Percentiles rank a stretch among this genome's conserved stretches.
These are phyloP conservation scores for Achlya flavicornis DNA, from an alignment of 2,888 invertebrate genomes.

Conservation along the genomic window DNA sequence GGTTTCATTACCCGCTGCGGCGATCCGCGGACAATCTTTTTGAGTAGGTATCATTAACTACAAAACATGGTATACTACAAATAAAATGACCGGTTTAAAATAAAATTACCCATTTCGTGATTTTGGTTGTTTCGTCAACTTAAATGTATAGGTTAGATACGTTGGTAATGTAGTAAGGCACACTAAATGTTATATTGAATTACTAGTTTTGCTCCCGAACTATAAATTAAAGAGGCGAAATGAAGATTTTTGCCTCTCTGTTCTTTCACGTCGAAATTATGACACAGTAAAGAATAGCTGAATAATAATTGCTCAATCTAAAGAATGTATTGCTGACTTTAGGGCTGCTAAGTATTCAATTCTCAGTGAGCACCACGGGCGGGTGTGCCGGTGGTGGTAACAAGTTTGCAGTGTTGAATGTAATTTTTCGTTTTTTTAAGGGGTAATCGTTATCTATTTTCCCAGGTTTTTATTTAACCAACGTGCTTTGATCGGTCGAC, in stretches of 20 bases:
- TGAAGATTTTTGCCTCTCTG: too few relatives aligned
- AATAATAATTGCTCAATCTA: too few relatives aligned
- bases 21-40: constrained; percentile 80
- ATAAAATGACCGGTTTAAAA: constrained; percentile 76
- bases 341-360: too few relatives aligned
- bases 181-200: not conserved
- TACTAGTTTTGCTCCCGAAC: not conserved
- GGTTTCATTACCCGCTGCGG: constrained; percentile 75
- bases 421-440: not conserved
- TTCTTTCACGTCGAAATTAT: too few relatives aligned
- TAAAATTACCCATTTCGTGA: constrained; percentile 73
- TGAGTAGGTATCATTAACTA: constrained; percentile 80
- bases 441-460: too few relatives aligned
- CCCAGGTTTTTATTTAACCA: not conserved
- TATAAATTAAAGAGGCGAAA: not conserved
- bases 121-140: constrained; percentile 63
- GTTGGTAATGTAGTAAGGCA: constrained; percentile 14
- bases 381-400: too few relatives aligned
- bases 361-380: too few relatives aligned
- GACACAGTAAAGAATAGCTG: too few relatives aligned
- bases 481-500: not conserved
- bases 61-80: constrained; percentile 67
- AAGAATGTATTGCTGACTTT: not conserved
- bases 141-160: constrained; percentile 17
- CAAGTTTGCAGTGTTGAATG: too few relatives aligned